These are phyloP conservation scores for Andrena trimmerana DNA, from an alignment of 2,888 invertebrate genomes.

Conservation along the genomic window DNA sequence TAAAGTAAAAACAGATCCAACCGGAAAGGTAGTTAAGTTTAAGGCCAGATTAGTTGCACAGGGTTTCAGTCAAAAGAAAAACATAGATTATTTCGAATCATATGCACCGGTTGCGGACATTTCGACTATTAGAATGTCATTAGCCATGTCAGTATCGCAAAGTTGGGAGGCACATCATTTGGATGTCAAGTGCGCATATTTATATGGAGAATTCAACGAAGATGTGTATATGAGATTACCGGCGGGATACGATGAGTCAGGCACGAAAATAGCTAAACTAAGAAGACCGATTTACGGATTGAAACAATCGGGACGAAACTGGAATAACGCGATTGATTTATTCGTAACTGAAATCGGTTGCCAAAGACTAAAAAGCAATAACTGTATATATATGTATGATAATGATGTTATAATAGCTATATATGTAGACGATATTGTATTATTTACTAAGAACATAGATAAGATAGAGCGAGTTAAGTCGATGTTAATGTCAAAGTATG, in stretches of 20 bases:
- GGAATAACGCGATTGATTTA: constrained; percentile 18
- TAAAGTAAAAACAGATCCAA: constrained; percentile 43
- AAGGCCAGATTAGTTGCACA: constrained; percentile 43
- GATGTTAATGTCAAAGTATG: constrained; percentile 18
- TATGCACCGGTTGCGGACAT: constrained; percentile 32
- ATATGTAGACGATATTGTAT: constrained; percentile 39
- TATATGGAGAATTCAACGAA: constrained; percentile 28
- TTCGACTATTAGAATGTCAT: constrained; percentile 16
- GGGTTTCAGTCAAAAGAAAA: constrained; percentile 16
- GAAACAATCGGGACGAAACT: constrained; percentile 24
- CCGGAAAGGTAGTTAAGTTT: constrained; percentile 29
- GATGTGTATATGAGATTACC: constrained; percentile 28
- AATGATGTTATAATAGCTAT: constrained; percentile 4
- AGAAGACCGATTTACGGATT: constrained; percentile 28
- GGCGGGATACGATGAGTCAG: neutral
- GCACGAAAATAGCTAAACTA: constrained; percentile 14
- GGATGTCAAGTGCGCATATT: constrained; percentile 38
- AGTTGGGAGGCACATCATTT: constrained; percentile 18
- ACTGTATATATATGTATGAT: constrained; percentile 18
- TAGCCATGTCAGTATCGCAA: constrained; percentile 3
- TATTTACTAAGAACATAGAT: constrained; percentile 1
- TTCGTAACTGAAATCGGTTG: constrained; percentile 15
- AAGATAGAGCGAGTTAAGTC: constrained; percentile 15
- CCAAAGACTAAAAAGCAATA: constrained; percentile 15
- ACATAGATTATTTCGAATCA: constrained; percentile 37